These are phyloP conservation scores for Cistogaster globosa DNA, from an alignment of 2,888 invertebrate genomes.

Conservation along the genomic window DNA sequence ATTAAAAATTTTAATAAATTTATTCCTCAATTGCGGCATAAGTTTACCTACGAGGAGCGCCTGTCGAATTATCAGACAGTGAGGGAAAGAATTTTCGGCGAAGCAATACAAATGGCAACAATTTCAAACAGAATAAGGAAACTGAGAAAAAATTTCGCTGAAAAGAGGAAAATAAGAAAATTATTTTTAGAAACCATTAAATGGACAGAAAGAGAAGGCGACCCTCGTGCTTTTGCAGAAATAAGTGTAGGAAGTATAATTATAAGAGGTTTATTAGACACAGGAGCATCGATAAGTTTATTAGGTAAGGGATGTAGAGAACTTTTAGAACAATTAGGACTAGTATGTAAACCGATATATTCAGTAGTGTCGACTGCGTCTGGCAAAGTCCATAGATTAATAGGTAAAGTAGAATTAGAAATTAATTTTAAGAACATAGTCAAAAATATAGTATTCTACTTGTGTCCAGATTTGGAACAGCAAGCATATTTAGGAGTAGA, in stretches of 20 bases:
- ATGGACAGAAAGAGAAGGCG: background rate
- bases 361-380: constrained; percentile 13
- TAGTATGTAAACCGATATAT: background rate
- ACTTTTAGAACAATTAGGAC: background rate
- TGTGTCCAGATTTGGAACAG: too few species aligned
- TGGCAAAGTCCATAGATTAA: background rate
- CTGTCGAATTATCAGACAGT: too few species aligned
- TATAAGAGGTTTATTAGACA: too few species aligned
- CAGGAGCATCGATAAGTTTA: too few species aligned
- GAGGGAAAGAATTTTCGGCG: too few species aligned
- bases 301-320: constrained; percentile 10
- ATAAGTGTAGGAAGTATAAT: too few species aligned
- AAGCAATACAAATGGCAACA: too few species aligned
- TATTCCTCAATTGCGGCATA: too few species aligned
- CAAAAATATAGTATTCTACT: too few species aligned
- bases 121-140: too few species aligned
- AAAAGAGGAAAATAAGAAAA: background rate
- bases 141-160: background rate
- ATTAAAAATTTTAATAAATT: background rate
- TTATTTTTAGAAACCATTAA: background rate
- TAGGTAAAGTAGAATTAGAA: constrained; percentile 17
- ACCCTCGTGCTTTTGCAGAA: constrained; percentile 2
- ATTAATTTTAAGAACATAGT: background rate
- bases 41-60: too few species aligned
- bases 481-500: constrained; percentile 57